Percentiles rank a stretch among this genome's conserved stretches.
These are phyloP conservation scores for Tangara arthus DNA, from an alignment of 2,797 vertebrate species.

Conservation along the genomic window DNA sequence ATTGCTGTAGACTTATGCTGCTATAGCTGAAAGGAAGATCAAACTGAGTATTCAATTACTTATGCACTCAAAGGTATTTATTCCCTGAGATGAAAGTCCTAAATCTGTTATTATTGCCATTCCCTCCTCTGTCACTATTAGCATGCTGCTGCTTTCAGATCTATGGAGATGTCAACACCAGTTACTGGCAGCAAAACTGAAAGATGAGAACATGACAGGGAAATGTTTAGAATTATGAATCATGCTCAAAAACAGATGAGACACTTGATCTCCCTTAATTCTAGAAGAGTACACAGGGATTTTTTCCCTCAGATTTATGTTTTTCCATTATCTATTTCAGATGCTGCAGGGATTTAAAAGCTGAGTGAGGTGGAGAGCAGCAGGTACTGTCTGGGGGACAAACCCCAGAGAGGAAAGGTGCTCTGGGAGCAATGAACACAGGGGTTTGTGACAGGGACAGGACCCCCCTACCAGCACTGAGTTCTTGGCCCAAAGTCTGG, in stretches of 20 bases:
- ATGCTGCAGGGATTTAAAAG: neutral
- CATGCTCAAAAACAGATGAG: neutral
- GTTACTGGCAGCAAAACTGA: conserved; percentile 28
- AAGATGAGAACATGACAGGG: conserved; percentile 16
- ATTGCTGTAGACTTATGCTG: neutral
- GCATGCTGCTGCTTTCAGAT: conserved; percentile 6
- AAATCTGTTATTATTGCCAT: conserved; percentile 20
- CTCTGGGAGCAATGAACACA: neutral
- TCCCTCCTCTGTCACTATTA: neutral
- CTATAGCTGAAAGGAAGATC: conserved; percentile 7
- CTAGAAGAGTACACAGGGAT: neutral
- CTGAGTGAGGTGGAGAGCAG: neutral
- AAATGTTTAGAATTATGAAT: conserved; percentile 24
- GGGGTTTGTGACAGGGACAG: neutral
- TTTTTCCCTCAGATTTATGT: neutral
- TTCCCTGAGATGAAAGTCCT: neutral
- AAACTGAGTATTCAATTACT: conserved; percentile 18
- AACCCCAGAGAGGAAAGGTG: neutral
- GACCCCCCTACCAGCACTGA: fast-evolving
- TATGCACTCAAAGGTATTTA: conserved; percentile 18
- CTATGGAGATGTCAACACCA: conserved; percentile 16
- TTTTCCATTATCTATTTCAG: neutral
- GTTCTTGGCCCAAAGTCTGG: neutral
- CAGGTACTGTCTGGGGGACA: neutral
- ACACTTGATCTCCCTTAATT: conserved; percentile 14